Conservation (phyloP, 2,888 invertebrate genomes). For the Hesperia comma region DNA sequence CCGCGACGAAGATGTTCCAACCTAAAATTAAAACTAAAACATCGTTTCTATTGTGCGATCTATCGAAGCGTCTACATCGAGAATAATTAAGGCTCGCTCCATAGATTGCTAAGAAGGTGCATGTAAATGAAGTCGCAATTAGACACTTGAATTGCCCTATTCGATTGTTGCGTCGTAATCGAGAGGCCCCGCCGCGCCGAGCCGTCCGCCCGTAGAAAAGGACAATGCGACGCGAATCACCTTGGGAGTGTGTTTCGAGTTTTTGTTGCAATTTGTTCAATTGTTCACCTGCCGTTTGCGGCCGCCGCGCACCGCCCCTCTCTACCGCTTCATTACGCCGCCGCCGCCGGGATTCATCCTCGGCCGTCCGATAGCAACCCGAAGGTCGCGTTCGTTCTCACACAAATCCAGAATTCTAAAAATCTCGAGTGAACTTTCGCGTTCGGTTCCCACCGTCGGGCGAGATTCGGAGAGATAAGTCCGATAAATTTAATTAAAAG, state of each 20-base stretch:
- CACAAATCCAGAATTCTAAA: constrained; percentile 67
- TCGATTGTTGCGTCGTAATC: constrained; percentile 20
- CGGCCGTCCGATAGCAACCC: constrained; percentile 24
- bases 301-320: constrained; percentile 46
- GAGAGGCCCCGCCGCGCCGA: constrained; percentile 3
- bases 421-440: constrained; percentile 62
- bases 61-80: not conserved
- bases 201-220: constrained; percentile 28
- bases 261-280: constrained; percentile 63
- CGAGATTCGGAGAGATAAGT: constrained; percentile 69
- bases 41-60: not conserved
- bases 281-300: constrained; percentile 54
- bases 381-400: constrained; percentile 56
- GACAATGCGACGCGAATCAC: constrained; percentile 49
- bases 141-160: constrained; percentile 26
- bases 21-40: too few species aligned
- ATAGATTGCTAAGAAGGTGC: constrained; percentile 4
- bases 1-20: too few species aligned
- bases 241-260: constrained; percentile 56
- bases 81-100: not conserved
- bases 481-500: constrained; percentile 80
- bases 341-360: constrained; percentile 24
- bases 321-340: constrained; percentile 53
- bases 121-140: constrained; percentile 34
- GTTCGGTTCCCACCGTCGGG: constrained; percentile 68